Evolutionary conservation across 2,888 invertebrate genomes (phyloP).

Genomic region (Chalcosyrphus nemorum): DNA sequence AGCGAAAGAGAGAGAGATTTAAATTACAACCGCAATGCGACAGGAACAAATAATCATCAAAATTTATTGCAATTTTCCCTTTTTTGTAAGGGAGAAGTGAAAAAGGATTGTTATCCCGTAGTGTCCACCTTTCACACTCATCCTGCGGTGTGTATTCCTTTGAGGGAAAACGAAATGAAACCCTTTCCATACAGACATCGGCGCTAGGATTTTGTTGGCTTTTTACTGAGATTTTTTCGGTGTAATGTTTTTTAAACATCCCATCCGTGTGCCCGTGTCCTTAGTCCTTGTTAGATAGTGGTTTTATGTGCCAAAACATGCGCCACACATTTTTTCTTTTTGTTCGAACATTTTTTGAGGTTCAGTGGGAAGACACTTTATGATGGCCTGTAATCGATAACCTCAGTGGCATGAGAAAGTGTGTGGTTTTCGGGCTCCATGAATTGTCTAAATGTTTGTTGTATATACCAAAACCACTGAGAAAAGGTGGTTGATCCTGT

Average conservation of each 20-base stretch:
- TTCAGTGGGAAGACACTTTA: slow-evolving; percentile 31
- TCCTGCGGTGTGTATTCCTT: slow-evolving; percentile 25
- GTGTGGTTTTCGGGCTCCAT: slow-evolving; percentile 27
- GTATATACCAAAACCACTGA: slow-evolving; percentile 19
- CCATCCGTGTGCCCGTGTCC: slow-evolving; percentile 29
- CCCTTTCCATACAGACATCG: background rate
- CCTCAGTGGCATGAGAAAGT: background rate
- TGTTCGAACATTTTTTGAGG: slow-evolving; percentile 2
- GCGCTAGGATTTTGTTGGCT: slow-evolving; percentile 25
- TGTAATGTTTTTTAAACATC: slow-evolving; percentile 30
- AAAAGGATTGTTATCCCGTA: slow-evolving; percentile 65
- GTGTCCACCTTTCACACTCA: slow-evolving; percentile 35
- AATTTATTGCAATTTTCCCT: slow-evolving; percentile 66
- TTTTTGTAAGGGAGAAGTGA: slow-evolving; percentile 44
- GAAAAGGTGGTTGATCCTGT: slow-evolving; percentile 10
- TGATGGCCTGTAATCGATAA: slow-evolving; percentile 51
- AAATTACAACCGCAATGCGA: slow-evolving; percentile 75
- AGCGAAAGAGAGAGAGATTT: slow-evolving; percentile 69
- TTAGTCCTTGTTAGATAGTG: slow-evolving; percentile 44
- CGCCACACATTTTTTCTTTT: slow-evolving; percentile 38
- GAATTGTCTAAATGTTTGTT: slow-evolving; percentile 32
- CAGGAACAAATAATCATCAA: slow-evolving; percentile 73
- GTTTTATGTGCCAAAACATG: slow-evolving; percentile 63
- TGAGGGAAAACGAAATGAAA: slow-evolving; percentile 3
- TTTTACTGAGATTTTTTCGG: slow-evolving; percentile 26